These are phyloP conservation scores for Mastomys natalensis DNA, from an alignment of 2,113 vertebrate genomes.

Conservation along the genomic window DNA sequence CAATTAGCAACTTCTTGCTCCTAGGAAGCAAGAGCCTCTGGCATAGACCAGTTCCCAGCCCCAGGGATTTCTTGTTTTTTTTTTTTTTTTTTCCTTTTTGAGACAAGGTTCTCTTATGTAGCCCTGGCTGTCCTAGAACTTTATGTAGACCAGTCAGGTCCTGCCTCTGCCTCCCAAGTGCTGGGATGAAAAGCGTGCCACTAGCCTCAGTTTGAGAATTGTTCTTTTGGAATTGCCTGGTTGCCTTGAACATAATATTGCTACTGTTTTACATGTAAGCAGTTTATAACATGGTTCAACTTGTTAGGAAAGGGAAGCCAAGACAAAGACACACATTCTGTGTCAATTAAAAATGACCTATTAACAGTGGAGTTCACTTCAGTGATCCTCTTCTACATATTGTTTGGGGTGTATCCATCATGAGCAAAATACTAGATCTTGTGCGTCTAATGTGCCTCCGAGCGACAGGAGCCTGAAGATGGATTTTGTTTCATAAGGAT, in stretches of 20 bases:
- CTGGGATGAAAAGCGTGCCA: neutral
- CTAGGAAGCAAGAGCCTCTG: neutral
- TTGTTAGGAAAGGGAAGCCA: neutral
- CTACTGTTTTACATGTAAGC: neutral
- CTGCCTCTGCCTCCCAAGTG: neutral
- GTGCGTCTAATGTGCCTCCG: neutral
- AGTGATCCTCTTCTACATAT: neutral
- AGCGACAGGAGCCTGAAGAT: neutral
- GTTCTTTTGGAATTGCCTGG: neutral
- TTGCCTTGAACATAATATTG: neutral
- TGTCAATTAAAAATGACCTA: neutral
- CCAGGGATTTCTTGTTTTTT: neutral
- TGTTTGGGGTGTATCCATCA: neutral
- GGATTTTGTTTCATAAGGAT: neutral
- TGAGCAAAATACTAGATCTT: constrained; percentile 4
- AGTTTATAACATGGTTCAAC: neutral
- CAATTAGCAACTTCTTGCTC: neutral
- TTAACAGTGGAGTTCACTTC: neutral
- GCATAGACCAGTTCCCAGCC: neutral
- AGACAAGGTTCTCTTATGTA: neutral
- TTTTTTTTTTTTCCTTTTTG: neutral
- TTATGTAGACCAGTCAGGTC: neutral
- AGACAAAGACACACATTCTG: neutral
- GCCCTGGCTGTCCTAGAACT: neutral
- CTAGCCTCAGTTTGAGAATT: no score